Evolutionary conservation across 2,113 vertebrate species (phyloP), one percentile per base, ranked within the genome.

Genomic region (Gallinago media): DNA sequence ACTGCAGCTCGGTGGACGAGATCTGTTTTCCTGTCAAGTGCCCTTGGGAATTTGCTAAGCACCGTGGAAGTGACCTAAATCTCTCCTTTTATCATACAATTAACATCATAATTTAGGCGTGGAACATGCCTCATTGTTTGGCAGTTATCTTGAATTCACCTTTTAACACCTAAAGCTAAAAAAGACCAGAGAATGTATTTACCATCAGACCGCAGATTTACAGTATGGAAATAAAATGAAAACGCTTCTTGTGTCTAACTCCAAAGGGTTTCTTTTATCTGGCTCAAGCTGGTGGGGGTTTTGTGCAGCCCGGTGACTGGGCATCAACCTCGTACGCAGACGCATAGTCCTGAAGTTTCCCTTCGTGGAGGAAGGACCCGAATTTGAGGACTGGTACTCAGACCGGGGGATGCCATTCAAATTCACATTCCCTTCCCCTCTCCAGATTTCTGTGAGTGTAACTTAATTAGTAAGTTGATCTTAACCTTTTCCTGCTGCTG

Each of bases 381-480:
- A 44, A 7, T 81, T 80, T 88, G 59, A 89, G 86, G 42, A 56
- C 9, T 78, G 40, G 36, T 23, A 71, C 23, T 86, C 15, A 71
- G 76, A 50, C 80, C 50, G 52, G 65, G 71, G 77, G 68, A 87
- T 97, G 89, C 62, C 88, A 26, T 93, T 94, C 80, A 78, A 73
- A 87, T 91, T 92, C 91, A 87, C 84, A 65, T 97, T 96, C 47
- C 26, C 47, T 92, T 92, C 76, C 68, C 65, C 70, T 94, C 83
- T 92, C 76, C 71, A 94, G 80, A 75, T 97, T 95, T 95, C 94
- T 96, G 70, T 81, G 94, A 95, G 65, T 88, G 76, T 94, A 96
- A 91, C 94, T 96, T 97, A 96, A 96, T 97, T 96, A 96, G 89
- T 96, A 85, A 97, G 96, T 96, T 96, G 95, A 96, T 97, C 86